A percentile compares a stretch with the other conserved stretches of the same genome.
These are phyloP conservation scores for Latrodectus hesperus DNA, from an alignment of 2,888 invertebrate species.

Conservation along the genomic window DNA sequence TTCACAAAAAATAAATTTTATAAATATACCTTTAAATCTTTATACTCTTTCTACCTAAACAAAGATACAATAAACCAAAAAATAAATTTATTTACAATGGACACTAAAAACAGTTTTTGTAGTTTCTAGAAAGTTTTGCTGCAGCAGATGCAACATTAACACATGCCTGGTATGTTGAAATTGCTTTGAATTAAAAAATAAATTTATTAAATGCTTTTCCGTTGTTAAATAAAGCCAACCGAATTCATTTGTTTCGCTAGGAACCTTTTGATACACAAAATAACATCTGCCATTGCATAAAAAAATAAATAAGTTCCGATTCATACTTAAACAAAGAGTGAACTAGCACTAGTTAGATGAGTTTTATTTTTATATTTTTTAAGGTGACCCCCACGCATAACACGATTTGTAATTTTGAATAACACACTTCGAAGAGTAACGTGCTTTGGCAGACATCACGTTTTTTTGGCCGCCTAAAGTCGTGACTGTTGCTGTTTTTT, in stretches of 20 bases:
- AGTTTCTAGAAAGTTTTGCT: too few relatives aligned
- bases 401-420: conserved; percentile 15
- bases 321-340: conserved; percentile 38
- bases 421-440: conserved; percentile 18
- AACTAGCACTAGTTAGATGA: conserved; percentile 48
- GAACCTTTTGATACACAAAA: conserved; percentile 11
- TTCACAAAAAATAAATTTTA: too few relatives aligned
- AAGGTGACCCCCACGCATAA: conserved; percentile 62
- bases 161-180: too few relatives aligned
- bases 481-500: conserved; percentile 17
- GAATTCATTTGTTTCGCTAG: not conserved
- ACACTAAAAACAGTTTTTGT: too few relatives aligned
- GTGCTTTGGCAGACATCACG: conserved; percentile 9
- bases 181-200: not conserved
- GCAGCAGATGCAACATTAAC: too few relatives aligned
- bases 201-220: not conserved
- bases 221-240: not conserved
- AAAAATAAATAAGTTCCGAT: conserved; percentile 1
- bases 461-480: conserved; percentile 7
- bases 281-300: conserved; percentile 42
- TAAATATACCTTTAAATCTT: too few relatives aligned
- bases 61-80: too few relatives aligned
- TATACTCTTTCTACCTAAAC: too few relatives aligned
- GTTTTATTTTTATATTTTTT: conserved; percentile 38
- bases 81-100: too few relatives aligned